phyloP scores from a whole-genome alignment of 2,113 vertebrate genomes.

The Mellivora capensis region DNA sequence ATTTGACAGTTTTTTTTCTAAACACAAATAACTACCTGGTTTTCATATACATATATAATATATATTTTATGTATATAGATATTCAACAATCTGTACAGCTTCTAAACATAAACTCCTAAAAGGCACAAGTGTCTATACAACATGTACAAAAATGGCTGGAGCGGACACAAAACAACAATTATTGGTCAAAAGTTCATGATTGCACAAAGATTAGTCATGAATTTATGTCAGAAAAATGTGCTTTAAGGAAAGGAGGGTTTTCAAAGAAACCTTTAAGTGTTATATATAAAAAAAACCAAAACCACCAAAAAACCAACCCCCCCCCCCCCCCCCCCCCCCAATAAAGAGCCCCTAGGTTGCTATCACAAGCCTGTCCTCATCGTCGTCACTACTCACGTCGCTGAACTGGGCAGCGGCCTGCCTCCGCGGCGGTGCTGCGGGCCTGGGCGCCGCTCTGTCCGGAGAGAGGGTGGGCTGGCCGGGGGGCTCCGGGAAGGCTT shows the following conservation, averaged over 20 bases:
- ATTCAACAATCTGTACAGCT: conserved; percentile 95
- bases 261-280: conserved; percentile 91
- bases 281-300: conserved; percentile 76
- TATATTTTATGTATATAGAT: conserved; percentile 86
- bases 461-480: conserved; percentile 56
- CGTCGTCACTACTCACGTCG: conserved; percentile 94
- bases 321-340: background rate
- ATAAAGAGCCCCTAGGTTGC: conserved; percentile 87
- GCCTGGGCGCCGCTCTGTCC: conserved; percentile 67
- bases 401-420: conserved; percentile 86
- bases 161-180: conserved; percentile 90
- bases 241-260: conserved; percentile 91
- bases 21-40: conserved; percentile 93
- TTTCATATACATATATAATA: conserved; percentile 89
- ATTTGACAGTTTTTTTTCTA: conserved; percentile 89
- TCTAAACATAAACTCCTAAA: conserved; percentile 96
- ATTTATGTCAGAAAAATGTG: conserved; percentile 96
- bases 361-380: conserved; percentile 96
- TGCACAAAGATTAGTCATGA: conserved; percentile 95
- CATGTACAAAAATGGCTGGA: conserved; percentile 98
- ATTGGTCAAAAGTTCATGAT: conserved; percentile 97
- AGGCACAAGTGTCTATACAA: conserved; percentile 99
- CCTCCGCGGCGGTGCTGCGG: conserved; percentile 76
- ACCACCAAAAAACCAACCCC: background rate
- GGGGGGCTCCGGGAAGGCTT: background rate